These are phyloP conservation scores for Xiphophorus hellerii DNA, from an alignment of 2,113 vertebrate genomes.

Conservation along the genomic window DNA sequence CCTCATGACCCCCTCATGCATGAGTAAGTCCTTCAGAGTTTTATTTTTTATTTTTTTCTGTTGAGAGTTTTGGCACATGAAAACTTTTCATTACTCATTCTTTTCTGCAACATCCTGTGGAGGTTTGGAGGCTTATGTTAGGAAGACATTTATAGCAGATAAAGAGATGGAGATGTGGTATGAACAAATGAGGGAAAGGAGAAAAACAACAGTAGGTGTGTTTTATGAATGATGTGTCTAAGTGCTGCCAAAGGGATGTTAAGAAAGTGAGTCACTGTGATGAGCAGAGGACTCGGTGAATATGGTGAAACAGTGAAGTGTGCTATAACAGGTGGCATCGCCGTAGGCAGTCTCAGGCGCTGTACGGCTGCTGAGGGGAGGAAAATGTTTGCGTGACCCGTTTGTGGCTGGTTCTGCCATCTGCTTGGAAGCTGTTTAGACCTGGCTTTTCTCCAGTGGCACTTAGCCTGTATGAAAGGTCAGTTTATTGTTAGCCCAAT, in stretches of 20 bases:
- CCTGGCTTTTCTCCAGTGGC: conserved; percentile 60
- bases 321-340: conserved; percentile 74
- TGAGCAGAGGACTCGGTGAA: conserved; percentile 52
- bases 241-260: conserved; percentile 50
- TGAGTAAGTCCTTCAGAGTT: conserved; percentile 36
- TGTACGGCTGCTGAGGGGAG: conserved; percentile 53
- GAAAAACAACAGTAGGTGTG: conserved; percentile 19
- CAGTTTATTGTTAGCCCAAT: conserved; percentile 14
- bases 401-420: conserved; percentile 63
- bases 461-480: conserved; percentile 70
- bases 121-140: conserved; percentile 7
- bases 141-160: conserved; percentile 27
- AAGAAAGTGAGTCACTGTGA: conserved; percentile 65
- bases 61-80: conserved; percentile 7
- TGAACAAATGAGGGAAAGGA: conserved; percentile 16
- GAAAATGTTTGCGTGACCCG: conserved; percentile 52
- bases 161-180: conserved; percentile 7
- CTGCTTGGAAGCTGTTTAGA: conserved; percentile 60
- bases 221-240: conserved; percentile 34
- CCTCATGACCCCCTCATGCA: conserved; percentile 18
- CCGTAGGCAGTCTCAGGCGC: conserved; percentile 67
- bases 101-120: conserved; percentile 2
- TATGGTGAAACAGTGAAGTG: conserved; percentile 70
- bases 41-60: conserved; percentile 13
- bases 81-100: conserved; percentile 2